Evolutionary conservation across 2,113 vertebrate species (phyloP).

Genomic region (Rattus norvegicus): GRCr8 NC_086025.1:98030501-98031000

Average conservation of each 20-base stretch:
- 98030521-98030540: background rate
- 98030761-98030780: background rate
- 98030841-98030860: background rate
- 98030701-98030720: background rate
- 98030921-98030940: background rate
- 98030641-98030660: background rate
- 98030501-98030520: background rate
- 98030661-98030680: background rate
- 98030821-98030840: background rate
- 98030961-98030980: background rate
- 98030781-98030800: background rate
- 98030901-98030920: background rate
- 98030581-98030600: background rate
- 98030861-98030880: background rate
- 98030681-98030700: background rate
- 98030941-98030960: background rate
- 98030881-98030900: background rate
- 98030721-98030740: background rate
- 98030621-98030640: background rate
- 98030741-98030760: background rate
- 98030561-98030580: background rate
- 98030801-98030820: background rate
- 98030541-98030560: background rate
- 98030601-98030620: rapidly evolving
- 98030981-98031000: background rate